Percentiles rank a stretch among this genome's conserved stretches.
Evolutionary conservation across 2,797 vertebrate genomes (phyloP).

Genomic region (Poecile montanus): DNA sequence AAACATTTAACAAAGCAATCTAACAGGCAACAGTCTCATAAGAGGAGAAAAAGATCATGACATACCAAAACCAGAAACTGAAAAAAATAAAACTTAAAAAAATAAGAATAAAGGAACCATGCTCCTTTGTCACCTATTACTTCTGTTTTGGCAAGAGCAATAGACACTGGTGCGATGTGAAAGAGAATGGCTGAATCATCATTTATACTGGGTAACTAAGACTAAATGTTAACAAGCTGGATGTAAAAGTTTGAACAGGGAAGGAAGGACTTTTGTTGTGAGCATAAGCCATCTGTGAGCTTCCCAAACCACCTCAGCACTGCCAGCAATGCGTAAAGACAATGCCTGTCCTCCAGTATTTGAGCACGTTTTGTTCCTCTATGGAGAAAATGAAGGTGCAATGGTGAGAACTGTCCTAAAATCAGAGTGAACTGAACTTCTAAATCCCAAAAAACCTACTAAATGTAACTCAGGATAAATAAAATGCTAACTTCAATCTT

Average conservation of each 20-base stretch:
- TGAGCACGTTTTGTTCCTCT: not conserved
- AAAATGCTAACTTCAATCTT: not conserved
- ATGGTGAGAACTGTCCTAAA: not conserved
- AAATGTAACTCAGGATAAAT: not conserved
- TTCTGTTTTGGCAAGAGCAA: not conserved
- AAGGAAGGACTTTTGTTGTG: not conserved
- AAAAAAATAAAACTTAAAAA: not conserved
- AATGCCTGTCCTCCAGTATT: not conserved
- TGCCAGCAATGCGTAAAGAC: not conserved
- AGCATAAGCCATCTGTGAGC: not conserved
- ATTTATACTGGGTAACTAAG: not conserved
- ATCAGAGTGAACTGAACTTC: not conserved
- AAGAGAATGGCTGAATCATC: not conserved
- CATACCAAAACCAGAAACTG: not conserved
- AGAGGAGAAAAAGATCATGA: not conserved
- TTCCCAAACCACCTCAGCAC: not conserved
- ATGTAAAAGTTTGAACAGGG: not conserved
- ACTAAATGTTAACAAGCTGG: not conserved
- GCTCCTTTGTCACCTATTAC: not conserved
- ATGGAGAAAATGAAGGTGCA: not conserved
- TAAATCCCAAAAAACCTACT: not conserved
- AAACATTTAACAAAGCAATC: not conserved
- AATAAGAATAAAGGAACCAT: not conserved
- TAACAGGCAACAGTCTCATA: not conserved
- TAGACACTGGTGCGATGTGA: not conserved